Percentiles rank a stretch among this genome's conserved stretches.
phyloP scores from a whole-genome alignment of 2,113 vertebrate genomes.

The Xiphophorus hellerii region DNA sequence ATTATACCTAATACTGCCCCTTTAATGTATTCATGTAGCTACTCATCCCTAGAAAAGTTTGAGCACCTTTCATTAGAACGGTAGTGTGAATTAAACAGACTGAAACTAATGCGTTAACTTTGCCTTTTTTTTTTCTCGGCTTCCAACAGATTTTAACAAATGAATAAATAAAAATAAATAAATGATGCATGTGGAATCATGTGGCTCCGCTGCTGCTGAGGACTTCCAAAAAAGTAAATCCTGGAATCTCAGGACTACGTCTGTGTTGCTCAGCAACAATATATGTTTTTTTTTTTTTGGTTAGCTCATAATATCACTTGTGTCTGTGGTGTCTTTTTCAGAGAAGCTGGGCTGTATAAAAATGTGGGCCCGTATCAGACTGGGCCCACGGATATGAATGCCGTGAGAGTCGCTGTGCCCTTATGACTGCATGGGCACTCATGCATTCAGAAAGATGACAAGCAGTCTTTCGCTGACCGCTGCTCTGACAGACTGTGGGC shows the following conservation, averaged over 20 bases:
- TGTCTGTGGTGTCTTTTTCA: background rate
- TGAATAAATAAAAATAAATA: background rate
- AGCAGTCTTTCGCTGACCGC: background rate
- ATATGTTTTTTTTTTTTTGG: background rate
- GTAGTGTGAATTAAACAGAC: background rate
- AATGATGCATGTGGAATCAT: background rate
- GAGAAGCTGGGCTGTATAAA: background rate
- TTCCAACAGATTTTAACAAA: background rate
- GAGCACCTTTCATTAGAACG: no score
- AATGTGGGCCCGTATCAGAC: background rate
- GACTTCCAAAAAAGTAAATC: background rate
- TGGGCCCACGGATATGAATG: background rate
- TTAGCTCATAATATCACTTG: background rate
- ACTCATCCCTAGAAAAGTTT: no score
- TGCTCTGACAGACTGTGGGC: slow-evolving; percentile 3
- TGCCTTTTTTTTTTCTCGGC: background rate
- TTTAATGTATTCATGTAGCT: no score
- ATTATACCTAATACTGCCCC: no score
- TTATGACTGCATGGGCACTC: background rate
- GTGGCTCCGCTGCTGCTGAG: background rate
- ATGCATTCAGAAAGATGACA: background rate
- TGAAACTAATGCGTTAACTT: background rate
- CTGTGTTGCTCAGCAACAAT: background rate
- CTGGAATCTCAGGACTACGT: background rate
- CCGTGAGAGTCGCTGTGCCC: background rate